A percentile compares a stretch with the other conserved stretches of the same genome.
Evolutionary conservation across 2,888 invertebrate species (phyloP).

Genomic region (Drosophila kuntzei): DNA sequence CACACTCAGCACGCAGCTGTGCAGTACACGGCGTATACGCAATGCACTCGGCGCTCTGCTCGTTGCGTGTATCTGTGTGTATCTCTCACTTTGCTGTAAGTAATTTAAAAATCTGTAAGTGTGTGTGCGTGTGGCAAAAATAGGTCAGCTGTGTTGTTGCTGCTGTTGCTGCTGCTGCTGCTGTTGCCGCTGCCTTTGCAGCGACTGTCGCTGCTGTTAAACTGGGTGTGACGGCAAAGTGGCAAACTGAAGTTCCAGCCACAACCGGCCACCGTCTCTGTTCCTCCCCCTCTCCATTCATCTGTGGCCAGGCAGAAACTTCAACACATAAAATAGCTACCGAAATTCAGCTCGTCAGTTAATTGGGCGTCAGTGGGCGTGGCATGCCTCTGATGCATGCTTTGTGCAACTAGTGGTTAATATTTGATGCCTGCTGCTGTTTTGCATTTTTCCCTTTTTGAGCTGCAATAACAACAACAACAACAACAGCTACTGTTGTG

Average conservation of each 20-base stretch:
- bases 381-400: conserved; percentile 35
- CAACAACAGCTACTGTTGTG: conserved; percentile 34
- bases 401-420: conserved; percentile 76
- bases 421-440: conserved; percentile 70
- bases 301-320: conserved; percentile 28
- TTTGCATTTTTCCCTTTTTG: conserved; percentile 49
- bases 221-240: conserved; percentile 77
- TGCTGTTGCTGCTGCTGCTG: conserved; percentile 40
- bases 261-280: background rate
- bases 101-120: conserved; percentile 67
- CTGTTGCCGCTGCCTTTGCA: conserved; percentile 16
- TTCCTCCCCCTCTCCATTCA: background rate
- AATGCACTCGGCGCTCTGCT: conserved; percentile 25
- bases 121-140: conserved; percentile 51
- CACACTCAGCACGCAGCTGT: conserved; percentile 13
- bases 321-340: conserved; percentile 61
- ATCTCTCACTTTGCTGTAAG: conserved; percentile 58
- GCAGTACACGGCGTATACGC: conserved; percentile 52
- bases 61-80: conserved; percentile 32
- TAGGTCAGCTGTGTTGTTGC: conserved; percentile 67
- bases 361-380: conserved; percentile 74
- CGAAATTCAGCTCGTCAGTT: conserved; percentile 63
- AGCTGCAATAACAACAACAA: conserved; percentile 23
- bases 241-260: conserved; percentile 72
- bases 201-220: conserved; percentile 55